Evolutionary conservation across 2,797 vertebrate species (phyloP).

Genomic region (Sebastes reedi): DNA sequence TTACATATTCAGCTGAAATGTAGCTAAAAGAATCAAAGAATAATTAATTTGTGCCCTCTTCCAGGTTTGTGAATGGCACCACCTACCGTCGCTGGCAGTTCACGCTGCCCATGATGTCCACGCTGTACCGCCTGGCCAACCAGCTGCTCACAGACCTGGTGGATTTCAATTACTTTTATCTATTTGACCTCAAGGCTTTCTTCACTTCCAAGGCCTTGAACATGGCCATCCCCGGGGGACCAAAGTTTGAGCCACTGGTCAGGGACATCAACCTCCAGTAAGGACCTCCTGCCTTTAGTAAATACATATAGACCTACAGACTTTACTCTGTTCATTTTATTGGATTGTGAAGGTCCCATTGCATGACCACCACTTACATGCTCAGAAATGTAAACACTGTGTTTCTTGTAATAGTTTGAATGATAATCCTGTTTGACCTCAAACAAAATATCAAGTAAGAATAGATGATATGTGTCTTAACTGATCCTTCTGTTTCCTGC

Average conservation of each 20-base stretch:
- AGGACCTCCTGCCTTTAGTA: slow-evolving; percentile 46
- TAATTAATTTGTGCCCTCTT: background rate
- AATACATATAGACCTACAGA: background rate
- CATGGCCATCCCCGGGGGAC: slow-evolving; percentile 98
- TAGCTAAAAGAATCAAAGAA: background rate
- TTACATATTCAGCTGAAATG: background rate
- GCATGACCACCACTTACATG: background rate
- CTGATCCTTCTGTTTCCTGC: background rate
- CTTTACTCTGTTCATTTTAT: background rate
- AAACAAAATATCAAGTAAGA: background rate
- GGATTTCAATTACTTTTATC: slow-evolving; percentile 97
- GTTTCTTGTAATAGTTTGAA: background rate
- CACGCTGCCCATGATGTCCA: slow-evolving; percentile 99
- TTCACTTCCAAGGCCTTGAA: slow-evolving; percentile 99
- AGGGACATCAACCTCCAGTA: slow-evolving; percentile 99
- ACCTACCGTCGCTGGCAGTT: slow-evolving; percentile 99
- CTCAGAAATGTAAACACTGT: background rate
- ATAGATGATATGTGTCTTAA: background rate
- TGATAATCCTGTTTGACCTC: background rate
- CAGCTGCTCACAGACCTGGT: slow-evolving; percentile 98
- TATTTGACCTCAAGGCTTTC: slow-evolving; percentile 98
- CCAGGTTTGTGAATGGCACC: slow-evolving; percentile 95
- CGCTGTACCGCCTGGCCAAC: slow-evolving; percentile 96
- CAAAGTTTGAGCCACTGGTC: slow-evolving; percentile 98
- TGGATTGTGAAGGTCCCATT: background rate